Evolutionary conservation across 1,140 invertebrate genomes (phyloP), one percentile per base, ranked within the genome.

Genomic region (Pseudomyrmex pallidus): DNA sequence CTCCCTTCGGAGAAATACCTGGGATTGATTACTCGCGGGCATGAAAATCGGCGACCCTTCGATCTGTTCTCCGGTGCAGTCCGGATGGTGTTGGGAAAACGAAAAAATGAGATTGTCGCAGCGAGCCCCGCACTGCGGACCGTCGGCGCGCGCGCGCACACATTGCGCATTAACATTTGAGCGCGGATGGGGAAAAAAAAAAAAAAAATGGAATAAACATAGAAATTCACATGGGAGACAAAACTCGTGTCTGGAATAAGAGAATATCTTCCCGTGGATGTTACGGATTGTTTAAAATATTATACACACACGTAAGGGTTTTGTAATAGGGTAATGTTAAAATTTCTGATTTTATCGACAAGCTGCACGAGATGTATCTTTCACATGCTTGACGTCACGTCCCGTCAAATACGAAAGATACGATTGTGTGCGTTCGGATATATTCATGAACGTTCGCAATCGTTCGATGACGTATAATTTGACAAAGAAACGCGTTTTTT

Each of bases 21-120:
- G 54, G 76, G n/a, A 72, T 80, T 80, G 76, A 80, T 80, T 64
- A 62, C 52, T 82, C 59, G 59, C 70, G 25, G 70, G 17, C 64
- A 54, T 62, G 35, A 48, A 25, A 25, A 54, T 78, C 59, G 73
- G 2, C 15, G 20, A 54, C 59, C 15, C 35, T 44, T 12, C 13
- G 20, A 25, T 46, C 17, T 63, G 25, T 46, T 17, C 44, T 63
- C 12, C 2, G 17, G 13, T 20, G 20, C n/a, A 48, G 20, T 46
- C 44, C 20, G 57, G 13, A 35, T 7, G 35, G 35, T 35, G 35
- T 35, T 35, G 4, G 35, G 35, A 35, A 35, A 35, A 66, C 61
- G 10, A 50, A 68, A 72, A 80, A 80, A 50, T 72, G 70, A 72
- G 54, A 72, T 80, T 54, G 76, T 66, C 17, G 54, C 76, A 72